A percentile compares a stretch with the other conserved stretches of the same genome.
These are phyloP conservation scores for Bergia puertoricense DNA, from an alignment of 92 coral and sea anemone species.

Conservation along the genomic window DNA sequence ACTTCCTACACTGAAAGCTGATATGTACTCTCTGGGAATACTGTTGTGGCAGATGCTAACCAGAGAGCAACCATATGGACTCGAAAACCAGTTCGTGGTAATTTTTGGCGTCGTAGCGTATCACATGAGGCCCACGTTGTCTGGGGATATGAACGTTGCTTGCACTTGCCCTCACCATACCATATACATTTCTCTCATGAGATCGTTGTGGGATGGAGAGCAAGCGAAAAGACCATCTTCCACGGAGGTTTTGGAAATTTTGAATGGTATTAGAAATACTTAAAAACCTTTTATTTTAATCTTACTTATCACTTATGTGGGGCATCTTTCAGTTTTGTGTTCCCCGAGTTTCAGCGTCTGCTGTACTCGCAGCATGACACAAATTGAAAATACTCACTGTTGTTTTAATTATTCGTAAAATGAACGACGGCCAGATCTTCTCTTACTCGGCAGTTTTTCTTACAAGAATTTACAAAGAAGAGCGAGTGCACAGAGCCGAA, in stretches of 20 bases:
- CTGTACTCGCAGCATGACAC: slow-evolving; percentile 8
- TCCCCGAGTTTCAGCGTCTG: slow-evolving; percentile 10
- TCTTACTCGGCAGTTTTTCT: not conserved
- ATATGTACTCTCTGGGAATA: slow-evolving; percentile 90
- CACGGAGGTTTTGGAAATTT: slow-evolving; percentile 58
- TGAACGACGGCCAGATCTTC: not conserved
- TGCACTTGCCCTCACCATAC: slow-evolving; percentile 37
- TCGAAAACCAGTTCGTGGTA: slow-evolving; percentile 88
- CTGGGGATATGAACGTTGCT: slow-evolving; percentile 49
- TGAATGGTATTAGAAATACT: slow-evolving; percentile 37
- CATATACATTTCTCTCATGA: slow-evolving; percentile 72
- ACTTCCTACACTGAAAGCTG: slow-evolving; percentile 78
- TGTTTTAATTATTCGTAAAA: too few species aligned
- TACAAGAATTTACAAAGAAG: not conserved
- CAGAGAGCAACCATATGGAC: slow-evolving; percentile 90
- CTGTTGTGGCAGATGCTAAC: slow-evolving; percentile 94
- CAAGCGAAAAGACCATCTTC: slow-evolving; percentile 74
- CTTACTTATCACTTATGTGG: not conserved
- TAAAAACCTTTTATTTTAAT: not conserved
- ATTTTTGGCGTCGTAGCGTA: slow-evolving; percentile 95
- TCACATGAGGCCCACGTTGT: slow-evolving; percentile 77
- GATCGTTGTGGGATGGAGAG: slow-evolving; percentile 79
- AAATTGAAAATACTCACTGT: not conserved
- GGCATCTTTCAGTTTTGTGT: not conserved
- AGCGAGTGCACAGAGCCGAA: not conserved